Conservation (phyloP, 2,113 vertebrate species). For the Scolopax mira region DNA sequence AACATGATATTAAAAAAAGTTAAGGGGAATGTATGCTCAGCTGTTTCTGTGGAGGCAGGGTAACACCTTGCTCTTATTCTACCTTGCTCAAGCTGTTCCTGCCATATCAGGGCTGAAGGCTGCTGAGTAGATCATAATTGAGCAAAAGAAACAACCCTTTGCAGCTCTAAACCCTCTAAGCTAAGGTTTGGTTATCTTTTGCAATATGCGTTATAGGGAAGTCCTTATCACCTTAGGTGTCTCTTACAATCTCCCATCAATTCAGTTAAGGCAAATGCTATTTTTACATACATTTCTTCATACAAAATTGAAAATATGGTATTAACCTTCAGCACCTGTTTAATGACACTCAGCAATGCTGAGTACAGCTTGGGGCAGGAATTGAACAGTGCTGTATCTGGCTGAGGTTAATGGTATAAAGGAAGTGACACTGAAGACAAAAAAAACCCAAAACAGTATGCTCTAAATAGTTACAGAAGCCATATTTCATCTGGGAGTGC, state of each 20-base stretch:
- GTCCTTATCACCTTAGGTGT: not conserved
- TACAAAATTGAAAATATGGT: not conserved
- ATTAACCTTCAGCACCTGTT: not conserved
- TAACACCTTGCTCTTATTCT: not conserved
- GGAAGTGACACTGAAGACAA: not conserved
- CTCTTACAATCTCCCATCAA: not conserved
- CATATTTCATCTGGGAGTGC: not conserved
- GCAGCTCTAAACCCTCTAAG: not conserved
- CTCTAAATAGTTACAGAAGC: not conserved
- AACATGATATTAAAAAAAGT: not conserved
- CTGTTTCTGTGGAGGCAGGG: not conserved
- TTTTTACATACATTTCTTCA: not conserved
- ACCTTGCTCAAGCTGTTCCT: not conserved
- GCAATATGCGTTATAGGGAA: not conserved
- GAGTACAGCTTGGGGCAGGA: not conserved
- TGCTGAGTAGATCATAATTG: not conserved
- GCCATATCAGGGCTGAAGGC: not conserved
- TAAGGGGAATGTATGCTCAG: no score
- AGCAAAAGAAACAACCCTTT: not conserved
- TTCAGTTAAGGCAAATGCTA: not conserved
- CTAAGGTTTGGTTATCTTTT: not conserved
- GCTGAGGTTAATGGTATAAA: not conserved
- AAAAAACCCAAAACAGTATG: not conserved
- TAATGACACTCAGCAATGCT: not conserved
- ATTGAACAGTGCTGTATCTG: not conserved